Conservation (phyloP, 2,888 invertebrate species). For the Brachyopa scutellaris region DNA sequence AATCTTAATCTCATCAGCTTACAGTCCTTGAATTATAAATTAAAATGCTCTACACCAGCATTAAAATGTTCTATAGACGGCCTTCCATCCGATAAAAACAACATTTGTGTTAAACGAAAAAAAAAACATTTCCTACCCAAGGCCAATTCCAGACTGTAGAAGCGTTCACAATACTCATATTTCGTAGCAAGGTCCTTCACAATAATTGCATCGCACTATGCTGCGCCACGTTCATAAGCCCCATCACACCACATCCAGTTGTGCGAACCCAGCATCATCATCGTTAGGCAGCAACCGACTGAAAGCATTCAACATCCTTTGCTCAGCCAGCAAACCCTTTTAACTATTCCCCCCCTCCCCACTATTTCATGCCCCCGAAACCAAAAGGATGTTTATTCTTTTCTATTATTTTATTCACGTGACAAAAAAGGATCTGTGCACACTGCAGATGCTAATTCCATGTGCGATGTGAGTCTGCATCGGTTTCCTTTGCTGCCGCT, state of each 20-base stretch:
- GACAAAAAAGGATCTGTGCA: slow-evolving; percentile 51
- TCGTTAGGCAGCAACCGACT: slow-evolving; percentile 14
- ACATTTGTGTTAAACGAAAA: neutral
- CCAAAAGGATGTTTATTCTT: slow-evolving; percentile 53
- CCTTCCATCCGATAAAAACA: too few relatives aligned
- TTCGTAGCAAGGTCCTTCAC: slow-evolving; percentile 55
- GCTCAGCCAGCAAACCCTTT: slow-evolving; percentile 52
- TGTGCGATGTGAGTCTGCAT: neutral
- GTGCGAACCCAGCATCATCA: slow-evolving; percentile 12
- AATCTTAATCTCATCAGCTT: too few relatives aligned
- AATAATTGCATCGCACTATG: slow-evolving; percentile 63
- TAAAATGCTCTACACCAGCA: too few relatives aligned
- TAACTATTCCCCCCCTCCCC: slow-evolving; percentile 36
- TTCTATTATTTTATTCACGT: slow-evolving; percentile 60
- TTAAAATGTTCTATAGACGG: too few relatives aligned
- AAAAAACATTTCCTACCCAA: slow-evolving; percentile 59
- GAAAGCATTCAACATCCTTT: slow-evolving; percentile 56
- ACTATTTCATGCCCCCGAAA: neutral
- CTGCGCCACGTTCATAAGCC: slow-evolving; percentile 34
- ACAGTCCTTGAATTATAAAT: too few relatives aligned
- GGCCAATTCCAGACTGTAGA: slow-evolving; percentile 58
- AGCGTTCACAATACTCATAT: slow-evolving; percentile 30
- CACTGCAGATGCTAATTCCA: slow-evolving; percentile 10
- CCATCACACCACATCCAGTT: neutral
- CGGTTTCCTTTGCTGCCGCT: too few relatives aligned